Conservation (phyloP, 2,797 vertebrate genomes). For the Malacoctenus gilli region DNA sequence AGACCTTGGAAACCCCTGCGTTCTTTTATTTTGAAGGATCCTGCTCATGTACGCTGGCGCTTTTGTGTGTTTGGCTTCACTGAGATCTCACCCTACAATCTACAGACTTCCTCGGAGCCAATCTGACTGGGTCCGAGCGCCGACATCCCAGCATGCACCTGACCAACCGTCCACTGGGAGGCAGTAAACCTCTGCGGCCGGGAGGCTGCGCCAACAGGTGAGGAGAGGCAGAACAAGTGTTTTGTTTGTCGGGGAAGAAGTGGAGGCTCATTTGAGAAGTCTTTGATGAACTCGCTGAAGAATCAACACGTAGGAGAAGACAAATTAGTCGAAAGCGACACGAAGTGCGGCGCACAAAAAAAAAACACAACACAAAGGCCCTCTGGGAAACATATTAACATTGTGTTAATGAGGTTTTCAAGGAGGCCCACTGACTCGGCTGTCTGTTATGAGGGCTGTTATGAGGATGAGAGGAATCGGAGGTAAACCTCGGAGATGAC, state of each 20-base stretch:
- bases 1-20: too few species aligned
- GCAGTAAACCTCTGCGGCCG: conserved; percentile 43
- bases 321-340: conserved; percentile 19
- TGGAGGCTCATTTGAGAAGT: conserved; percentile 43
- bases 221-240: conserved; percentile 32
- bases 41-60: too few species aligned
- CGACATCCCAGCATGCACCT: not conserved
- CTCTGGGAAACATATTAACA: conserved; percentile 36
- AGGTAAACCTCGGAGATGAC: not conserved
- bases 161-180: conserved; percentile 58
- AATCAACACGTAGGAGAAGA: conserved; percentile 20
- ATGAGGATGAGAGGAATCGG: conserved; percentile 1
- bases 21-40: too few species aligned
- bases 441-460: not conserved
- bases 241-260: conserved; percentile 50
- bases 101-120: too few species aligned
- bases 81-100: too few species aligned
- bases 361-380: conserved; percentile 33
- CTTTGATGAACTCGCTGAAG: conserved; percentile 51
- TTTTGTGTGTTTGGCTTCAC: too few species aligned
- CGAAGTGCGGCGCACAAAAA: conserved; percentile 3
- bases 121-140: too few species aligned
- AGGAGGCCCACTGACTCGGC: conserved; percentile 14
- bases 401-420: conserved; percentile 44
- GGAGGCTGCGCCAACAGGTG: conserved; percentile 3